Evolutionary conservation across 2,888 invertebrate genomes (phyloP).

Genomic region (Pterostichus madidus): DNA sequence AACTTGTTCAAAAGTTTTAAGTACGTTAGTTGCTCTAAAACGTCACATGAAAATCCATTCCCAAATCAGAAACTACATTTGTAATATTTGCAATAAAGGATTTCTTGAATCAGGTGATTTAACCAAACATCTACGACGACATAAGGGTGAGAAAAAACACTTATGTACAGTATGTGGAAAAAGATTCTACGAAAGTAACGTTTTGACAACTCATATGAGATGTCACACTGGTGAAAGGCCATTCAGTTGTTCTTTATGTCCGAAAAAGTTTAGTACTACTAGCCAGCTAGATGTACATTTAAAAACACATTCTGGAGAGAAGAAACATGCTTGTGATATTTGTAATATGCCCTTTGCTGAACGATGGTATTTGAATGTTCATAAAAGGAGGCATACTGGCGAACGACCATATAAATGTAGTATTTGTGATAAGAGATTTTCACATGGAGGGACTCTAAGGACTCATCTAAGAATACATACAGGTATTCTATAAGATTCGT

Average conservation of each 20-base stretch:
- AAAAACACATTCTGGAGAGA: constrained; percentile 77
- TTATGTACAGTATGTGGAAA: constrained; percentile 69
- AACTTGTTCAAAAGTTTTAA: constrained; percentile 69
- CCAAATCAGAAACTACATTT: constrained; percentile 69
- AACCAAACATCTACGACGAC: constrained; percentile 69
- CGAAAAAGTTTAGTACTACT: constrained; percentile 97
- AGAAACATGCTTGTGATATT: constrained; percentile 69
- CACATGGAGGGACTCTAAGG: constrained; percentile 70
- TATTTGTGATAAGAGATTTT: constrained; percentile 70
- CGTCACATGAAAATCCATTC: constrained; percentile 63
- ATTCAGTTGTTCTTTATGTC: constrained; percentile 97
- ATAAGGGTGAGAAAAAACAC: constrained; percentile 70
- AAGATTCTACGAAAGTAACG: constrained; percentile 67
- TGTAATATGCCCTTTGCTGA: constrained; percentile 68
- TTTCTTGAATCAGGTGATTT: constrained; percentile 70
- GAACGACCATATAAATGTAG: constrained; percentile 68
- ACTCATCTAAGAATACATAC: constrained; percentile 70
- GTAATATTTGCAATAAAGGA: constrained; percentile 69
- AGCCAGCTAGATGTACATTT: constrained; percentile 99
- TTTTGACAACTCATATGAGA: constrained; percentile 84
- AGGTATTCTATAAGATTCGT: neutral
- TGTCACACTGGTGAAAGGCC: constrained; percentile 99
- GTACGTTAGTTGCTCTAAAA: constrained; percentile 69
- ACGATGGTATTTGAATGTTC: constrained; percentile 66
- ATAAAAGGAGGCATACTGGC: constrained; percentile 66